Evolutionary conservation across 1,140 invertebrate genomes (phyloP), one percentile per base, ranked within the genome.

Genomic region (Paracyclopina nana): DNA sequence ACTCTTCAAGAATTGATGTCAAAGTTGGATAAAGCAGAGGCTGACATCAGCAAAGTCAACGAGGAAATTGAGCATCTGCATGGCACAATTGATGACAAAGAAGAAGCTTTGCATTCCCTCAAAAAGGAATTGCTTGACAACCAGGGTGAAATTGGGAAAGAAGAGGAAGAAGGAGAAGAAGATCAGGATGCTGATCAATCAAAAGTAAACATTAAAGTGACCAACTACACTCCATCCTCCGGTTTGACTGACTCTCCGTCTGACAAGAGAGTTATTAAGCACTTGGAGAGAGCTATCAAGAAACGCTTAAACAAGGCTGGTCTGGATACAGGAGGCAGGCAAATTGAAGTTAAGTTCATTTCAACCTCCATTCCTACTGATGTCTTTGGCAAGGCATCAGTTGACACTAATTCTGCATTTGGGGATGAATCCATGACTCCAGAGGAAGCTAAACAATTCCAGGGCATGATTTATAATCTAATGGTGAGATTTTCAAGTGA

Each of bases 401-500:
- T 16, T 20, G 34, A 38, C 3, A 16, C 34, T 20, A 9, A 8
- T 38, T 38, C 34, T 2, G 20, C n/a, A n/a, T 2, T 16, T 3
- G 9, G 20, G 14, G 20, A 38, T 4, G 8, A 5, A n/a, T 20
- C 34, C 3, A 20, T 16, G 20, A 20, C 14, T 8, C 34, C 34
- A 38, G 25, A 46, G 24, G 26, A 28, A 24, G 25, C 38, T 26
- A 16, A 45, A 26, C 30, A 43, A 8, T 31, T 50, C 28, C 46
- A 46, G 38, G 43, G 28, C 44, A 12, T 26, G 31, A 46, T 54
- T 31, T 54, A 54, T 16, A 48, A 48, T 24, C 53, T 54, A 27
- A 51, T 50, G 38, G 50, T 42, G 28, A 51, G 34, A 3, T 44
- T 24, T 5, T 26, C 26, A 28, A 34, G 31, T 26, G 28, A 27